A percentile compares a stretch with the other conserved stretches of the same genome.
Conservation (phyloP, 1,140 invertebrate species). For the Calliphora vicina region DNA sequence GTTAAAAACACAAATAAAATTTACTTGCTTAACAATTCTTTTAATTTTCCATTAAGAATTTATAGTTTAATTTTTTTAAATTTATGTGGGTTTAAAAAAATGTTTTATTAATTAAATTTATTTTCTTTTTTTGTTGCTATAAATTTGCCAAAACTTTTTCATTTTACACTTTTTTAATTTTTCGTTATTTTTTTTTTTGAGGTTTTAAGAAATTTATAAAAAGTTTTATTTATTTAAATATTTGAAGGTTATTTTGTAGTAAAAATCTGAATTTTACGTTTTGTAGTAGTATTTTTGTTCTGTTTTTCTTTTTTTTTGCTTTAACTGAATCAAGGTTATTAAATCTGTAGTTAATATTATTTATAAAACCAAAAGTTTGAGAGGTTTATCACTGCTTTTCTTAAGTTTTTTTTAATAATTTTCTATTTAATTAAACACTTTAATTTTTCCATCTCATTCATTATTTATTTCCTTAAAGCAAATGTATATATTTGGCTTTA, state of each 20-base stretch:
- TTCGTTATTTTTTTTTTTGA: not conserved
- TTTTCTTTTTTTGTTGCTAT: not conserved
- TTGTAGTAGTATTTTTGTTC: not conserved
- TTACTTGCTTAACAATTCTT: not conserved
- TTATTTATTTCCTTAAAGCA: no score
- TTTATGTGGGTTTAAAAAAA: not conserved
- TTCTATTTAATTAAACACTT: not conserved
- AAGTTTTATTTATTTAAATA: conserved; percentile 4
- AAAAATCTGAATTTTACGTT: conserved; percentile 15
- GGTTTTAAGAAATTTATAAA: conserved; percentile 9
- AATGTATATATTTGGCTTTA: not conserved
- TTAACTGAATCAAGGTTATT: conserved; percentile 20
- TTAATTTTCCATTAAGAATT: not conserved
- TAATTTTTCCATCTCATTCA: not conserved
- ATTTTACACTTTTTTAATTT: not conserved
- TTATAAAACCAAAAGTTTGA: not conserved
- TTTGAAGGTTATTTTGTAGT: conserved; percentile 25
- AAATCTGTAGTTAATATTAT: not conserved
- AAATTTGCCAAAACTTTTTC: not conserved
- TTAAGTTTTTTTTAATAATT: not conserved
- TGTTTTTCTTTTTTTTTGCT: not conserved
- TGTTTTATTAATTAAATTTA: no score
- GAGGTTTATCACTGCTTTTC: no score
- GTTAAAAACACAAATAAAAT: no score
- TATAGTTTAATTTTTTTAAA: not conserved